phyloP scores from a whole-genome alignment of 2,888 invertebrate genomes.

The Oscheius myriophilus region DNA sequence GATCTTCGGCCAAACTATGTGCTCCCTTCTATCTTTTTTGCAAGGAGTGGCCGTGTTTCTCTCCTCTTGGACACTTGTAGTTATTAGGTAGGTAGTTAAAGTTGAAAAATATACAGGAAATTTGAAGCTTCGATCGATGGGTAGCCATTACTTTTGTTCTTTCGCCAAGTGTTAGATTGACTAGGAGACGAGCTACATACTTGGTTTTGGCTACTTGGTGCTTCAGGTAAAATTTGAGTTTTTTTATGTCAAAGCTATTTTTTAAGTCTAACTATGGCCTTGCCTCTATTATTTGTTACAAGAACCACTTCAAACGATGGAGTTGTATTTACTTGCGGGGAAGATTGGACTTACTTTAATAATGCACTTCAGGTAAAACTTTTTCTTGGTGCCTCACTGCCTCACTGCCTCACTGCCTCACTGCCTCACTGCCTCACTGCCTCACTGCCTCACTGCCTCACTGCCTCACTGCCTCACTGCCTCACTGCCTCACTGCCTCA shows the following conservation, averaged over 20 bases:
- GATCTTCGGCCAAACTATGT: slow-evolving; percentile 73
- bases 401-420: background rate
- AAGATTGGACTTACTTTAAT: slow-evolving; percentile 57
- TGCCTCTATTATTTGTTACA: slow-evolving; percentile 63
- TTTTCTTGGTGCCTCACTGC: too few relatives aligned
- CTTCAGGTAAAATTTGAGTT: slow-evolving; percentile 36
- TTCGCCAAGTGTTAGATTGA: slow-evolving; percentile 62
- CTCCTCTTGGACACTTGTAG: slow-evolving; percentile 73
- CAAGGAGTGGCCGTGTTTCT: slow-evolving; percentile 73
- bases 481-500: too few relatives aligned
- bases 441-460: too few relatives aligned
- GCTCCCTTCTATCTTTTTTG: slow-evolving; percentile 72
- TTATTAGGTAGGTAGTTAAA: slow-evolving; percentile 66
- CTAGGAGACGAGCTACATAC: slow-evolving; percentile 57
- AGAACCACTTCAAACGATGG: slow-evolving; percentile 32
- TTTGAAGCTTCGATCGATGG: slow-evolving; percentile 68
- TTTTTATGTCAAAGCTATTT: background rate
- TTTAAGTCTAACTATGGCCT: slow-evolving; percentile 61
- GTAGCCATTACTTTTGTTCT: slow-evolving; percentile 69
- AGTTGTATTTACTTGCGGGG: slow-evolving; percentile 53
- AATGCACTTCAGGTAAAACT: slow-evolving; percentile 26
- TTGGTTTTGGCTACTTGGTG: slow-evolving; percentile 65
- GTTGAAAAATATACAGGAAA: slow-evolving; percentile 1
- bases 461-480: too few relatives aligned
- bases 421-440: too few relatives aligned